These are phyloP conservation scores for Homalodisca vitripennis DNA, from an alignment of 1,140 invertebrate genomes.

Conservation along the genomic window DNA sequence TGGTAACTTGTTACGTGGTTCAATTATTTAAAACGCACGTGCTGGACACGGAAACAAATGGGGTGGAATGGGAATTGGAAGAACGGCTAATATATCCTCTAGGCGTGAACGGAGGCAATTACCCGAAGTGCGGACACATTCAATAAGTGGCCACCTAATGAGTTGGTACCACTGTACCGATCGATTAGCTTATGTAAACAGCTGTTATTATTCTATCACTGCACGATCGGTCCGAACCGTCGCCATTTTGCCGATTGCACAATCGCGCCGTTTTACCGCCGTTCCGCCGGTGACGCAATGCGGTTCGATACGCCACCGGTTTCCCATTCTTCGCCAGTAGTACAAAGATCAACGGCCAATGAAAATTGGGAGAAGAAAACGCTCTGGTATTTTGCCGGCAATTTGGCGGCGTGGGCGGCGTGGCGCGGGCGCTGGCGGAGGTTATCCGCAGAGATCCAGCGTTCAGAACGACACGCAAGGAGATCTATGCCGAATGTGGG, in stretches of 20 bases:
- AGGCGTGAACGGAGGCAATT: neutral
- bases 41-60: neutral
- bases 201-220: slow-evolving; percentile 1
- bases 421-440: neutral
- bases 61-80: neutral
- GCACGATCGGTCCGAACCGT: neutral
- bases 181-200: neutral
- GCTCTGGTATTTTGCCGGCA: neutral
- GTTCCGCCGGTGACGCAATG: slow-evolving; percentile 4
- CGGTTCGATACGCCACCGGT: neutral
- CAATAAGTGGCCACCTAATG: neutral
- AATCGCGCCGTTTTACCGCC: neutral
- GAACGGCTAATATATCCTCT: neutral
- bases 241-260: slow-evolving; percentile 2
- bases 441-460: neutral
- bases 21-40: too few species aligned
- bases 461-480: too few species aligned
- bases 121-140: neutral
- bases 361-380: neutral
- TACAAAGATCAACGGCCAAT: neutral
- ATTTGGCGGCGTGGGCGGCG: slow-evolving; percentile 8
- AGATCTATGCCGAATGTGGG: too few species aligned
- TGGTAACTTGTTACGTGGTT: too few species aligned
- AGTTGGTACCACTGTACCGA: neutral
- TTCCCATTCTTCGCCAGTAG: slow-evolving; percentile 3